phyloP scores from a whole-genome alignment of 1,140 invertebrate genomes.

The Drosophila mojavensis region DNA sequence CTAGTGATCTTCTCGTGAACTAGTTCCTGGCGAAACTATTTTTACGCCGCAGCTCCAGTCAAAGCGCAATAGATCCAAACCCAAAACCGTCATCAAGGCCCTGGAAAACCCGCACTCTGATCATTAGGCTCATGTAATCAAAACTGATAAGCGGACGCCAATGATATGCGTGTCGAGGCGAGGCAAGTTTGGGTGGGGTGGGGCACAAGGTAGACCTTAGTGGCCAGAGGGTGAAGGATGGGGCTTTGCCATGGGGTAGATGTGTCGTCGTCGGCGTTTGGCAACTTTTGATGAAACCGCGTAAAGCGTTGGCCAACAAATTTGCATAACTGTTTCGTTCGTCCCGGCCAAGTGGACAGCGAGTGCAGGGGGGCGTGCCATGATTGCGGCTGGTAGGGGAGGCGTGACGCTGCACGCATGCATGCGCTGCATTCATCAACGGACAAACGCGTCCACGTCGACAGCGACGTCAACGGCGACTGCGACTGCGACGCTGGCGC shows the following conservation, averaged over 20 bases:
- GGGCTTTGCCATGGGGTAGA: conserved; percentile 5
- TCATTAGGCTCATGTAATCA: conserved; percentile 42
- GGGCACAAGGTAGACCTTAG: background rate
- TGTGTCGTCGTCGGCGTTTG: conserved; percentile 35
- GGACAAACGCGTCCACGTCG: conserved; percentile 34
- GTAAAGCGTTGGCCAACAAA: conserved; percentile 68
- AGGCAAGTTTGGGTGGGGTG: background rate
- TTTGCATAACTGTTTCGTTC: conserved; percentile 73
- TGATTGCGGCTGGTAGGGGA: conserved; percentile 6
- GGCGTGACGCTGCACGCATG: conserved; percentile 67
- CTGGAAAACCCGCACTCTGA: conserved; percentile 9
- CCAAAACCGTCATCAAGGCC: background rate
- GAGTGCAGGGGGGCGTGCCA: background rate
- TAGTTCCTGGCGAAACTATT: background rate
- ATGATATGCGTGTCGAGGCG: conserved; percentile 25
- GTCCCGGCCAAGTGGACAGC: conserved; percentile 46
- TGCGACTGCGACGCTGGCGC: background rate
- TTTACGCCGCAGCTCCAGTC: background rate
- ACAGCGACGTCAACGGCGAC: too few species aligned
- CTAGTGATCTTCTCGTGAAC: background rate
- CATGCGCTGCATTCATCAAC: conserved; percentile 81
- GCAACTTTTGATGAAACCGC: conserved; percentile 76
- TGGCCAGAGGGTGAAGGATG: background rate
- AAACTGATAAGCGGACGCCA: conserved; percentile 37
- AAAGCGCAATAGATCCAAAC: background rate